Conservation (phyloP, 2,797 vertebrate genomes). For the Mastacembelus armatus region DNA sequence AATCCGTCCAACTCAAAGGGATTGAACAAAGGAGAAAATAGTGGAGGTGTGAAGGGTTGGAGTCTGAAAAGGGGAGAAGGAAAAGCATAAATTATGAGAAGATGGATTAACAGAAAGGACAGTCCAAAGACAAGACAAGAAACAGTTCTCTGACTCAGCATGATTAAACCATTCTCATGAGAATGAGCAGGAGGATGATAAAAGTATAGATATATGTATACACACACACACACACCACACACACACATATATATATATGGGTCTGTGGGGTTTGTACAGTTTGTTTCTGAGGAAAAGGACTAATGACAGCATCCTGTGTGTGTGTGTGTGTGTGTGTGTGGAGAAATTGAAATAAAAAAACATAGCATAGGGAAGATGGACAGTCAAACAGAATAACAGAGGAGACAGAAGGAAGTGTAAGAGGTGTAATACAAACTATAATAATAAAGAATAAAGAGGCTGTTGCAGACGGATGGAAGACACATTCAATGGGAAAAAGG, state of each 20-base stretch:
- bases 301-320: background rate
- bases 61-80: slow-evolving; percentile 6
- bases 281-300: slow-evolving; percentile 12
- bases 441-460: background rate
- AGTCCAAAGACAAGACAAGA: slow-evolving; percentile 29
- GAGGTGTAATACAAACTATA: background rate
- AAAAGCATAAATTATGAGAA: slow-evolving; percentile 32
- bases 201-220: slow-evolving; percentile 2
- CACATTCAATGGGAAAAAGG: background rate
- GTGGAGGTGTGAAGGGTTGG: slow-evolving; percentile 14
- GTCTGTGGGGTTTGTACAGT: background rate
- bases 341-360: background rate
- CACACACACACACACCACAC: no score
- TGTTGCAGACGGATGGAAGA: background rate
- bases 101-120: slow-evolving; percentile 40
- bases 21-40: slow-evolving; percentile 31
- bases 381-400: background rate
- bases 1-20: slow-evolving; percentile 45
- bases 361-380: background rate
- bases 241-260: no score
- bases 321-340: background rate
- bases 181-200: slow-evolving; percentile 3
- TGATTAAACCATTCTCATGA: slow-evolving; percentile 45
- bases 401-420: background rate
- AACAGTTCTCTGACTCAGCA: slow-evolving; percentile 35